Base-by-base conservation (phyloP, 2,888 invertebrate genomes). In the Aphidoletes aphidimyza region DNA sequence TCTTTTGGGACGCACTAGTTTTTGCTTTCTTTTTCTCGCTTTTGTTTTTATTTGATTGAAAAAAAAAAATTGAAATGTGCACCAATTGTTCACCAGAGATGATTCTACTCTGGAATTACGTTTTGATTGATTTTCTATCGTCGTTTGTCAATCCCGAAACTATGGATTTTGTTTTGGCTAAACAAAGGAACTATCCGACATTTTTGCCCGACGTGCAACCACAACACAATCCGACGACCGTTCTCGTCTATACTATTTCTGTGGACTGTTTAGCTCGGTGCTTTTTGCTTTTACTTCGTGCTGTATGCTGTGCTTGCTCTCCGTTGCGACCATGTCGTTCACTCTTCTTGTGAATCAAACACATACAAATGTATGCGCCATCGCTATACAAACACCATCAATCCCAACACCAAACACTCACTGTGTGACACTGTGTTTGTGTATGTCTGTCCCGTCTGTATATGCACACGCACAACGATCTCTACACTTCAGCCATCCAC, bases 141-240 rank as follows among this genome's bases (percentile, higher is more conserved):
- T 81, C 37, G 22, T 22, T 59, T 59, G n/a, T 17, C 5, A 36
- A 78, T 81, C 47, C 11, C 17, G 9, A 34, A 81, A 37, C 81
- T 81, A 37, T 81, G 81, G n/a, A 37, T 19, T 81, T 9, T 37
- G 6, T 81, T n/a, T 81, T 37, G 81, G 81, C 37, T 11, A 22
- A 22, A 81, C 81, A 81, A 81, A 81, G 81, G 37, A 81, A 37
- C 37, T 81, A 81, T 37, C 81, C 37, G 37, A 37, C 36, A 37
- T 37, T 81, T 81, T 81, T 22, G 81, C 36, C 81, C 81, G 81
- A 81, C 37, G 81, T 81, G 81, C 81, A 81, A 81, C 81, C 36
- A 81, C 81, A 81, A 81, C 81, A 81, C 81, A 81, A 81, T 11
- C 22, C 81, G 37, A 22, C 81, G 81, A 81, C 81, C 81, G 37